Evolutionary conservation across 1,140 invertebrate genomes (phyloP), one percentile per base, ranked within the genome.

Genomic region (Cardiocondyla obscurior): DNA sequence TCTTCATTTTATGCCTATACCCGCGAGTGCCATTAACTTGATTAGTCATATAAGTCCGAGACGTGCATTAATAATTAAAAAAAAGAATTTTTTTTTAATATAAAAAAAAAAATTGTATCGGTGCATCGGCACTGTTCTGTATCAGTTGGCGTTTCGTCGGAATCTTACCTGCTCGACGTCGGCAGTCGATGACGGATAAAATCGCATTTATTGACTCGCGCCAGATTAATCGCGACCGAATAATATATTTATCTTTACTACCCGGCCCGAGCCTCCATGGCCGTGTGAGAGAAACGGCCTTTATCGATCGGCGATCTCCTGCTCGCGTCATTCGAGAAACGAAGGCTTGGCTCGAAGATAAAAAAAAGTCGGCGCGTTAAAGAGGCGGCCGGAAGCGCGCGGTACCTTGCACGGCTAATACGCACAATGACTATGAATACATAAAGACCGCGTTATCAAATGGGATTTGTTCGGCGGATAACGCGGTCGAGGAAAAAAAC

Each of bases 341-440:
- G 92, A 94, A 93, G 93, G 93, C 92, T 93, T 93, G 93, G 93
- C 91, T 90, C 81, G 85, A 39, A 92, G 92, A 92, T 92, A 93
- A 92, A 90, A 93, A 92, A 90, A 89, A 86, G 84, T 69, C 76
- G 83, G 57, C 87, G 81, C 81, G 83, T 67, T 79, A 57, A 69
- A 90, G 86, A 88, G 70, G 67, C 86, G 84, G 87, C 89, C 89
- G 86, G 89, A 91, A 92, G 85, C 81, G 81, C 53, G 76, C 16
- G 44, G 14, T 69, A 55, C 85, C 73, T 76, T 39, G 58, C 82
- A 87, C 82, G 82, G 33, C 86, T 70, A 87, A 87, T 81, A 84
- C 82, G 85, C 67, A 79, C 74, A 79, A 67, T 79, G 74, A 79
- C 62, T 79, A 69, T 79, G 74, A 79, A 79, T 79, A 79, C 74